Conservation (phyloP, 64 coral and sea anemone species). For the Cladopsammia gracilis region DNA sequence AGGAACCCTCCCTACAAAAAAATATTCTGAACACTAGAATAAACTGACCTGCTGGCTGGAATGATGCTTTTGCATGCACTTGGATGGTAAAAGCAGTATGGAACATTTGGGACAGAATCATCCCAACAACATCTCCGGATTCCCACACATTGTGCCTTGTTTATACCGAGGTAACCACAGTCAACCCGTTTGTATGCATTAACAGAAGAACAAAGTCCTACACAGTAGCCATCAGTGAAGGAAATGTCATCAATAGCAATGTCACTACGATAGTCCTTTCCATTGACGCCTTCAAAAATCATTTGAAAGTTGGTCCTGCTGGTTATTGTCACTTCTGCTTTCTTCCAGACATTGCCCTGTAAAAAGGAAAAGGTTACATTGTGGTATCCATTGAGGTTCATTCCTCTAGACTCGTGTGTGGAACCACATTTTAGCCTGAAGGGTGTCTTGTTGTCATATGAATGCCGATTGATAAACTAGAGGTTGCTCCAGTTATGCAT, state of each 20-base stretch:
- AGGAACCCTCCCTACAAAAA: background rate
- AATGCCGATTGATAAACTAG: no score
- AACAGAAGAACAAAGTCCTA: conserved; percentile 89
- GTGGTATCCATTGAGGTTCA: background rate
- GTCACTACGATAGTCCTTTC: conserved; percentile 80
- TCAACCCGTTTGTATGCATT: conserved; percentile 73
- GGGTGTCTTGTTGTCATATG: no score
- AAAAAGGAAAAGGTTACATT: background rate
- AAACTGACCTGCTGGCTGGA: conserved; percentile 19
- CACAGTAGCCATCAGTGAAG: conserved; percentile 86
- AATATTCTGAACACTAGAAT: background rate
- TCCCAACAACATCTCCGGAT: conserved; percentile 93
- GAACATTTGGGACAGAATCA: conserved; percentile 77
- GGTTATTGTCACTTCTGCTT: conserved; percentile 79
- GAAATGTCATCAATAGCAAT: conserved; percentile 94
- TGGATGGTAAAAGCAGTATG: conserved; percentile 96
- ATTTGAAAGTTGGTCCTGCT: conserved; percentile 70
- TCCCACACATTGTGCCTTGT: conserved; percentile 67
- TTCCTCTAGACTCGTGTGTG: background rate
- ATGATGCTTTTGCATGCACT: conserved; percentile 83
- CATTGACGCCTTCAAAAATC: conserved; percentile 91
- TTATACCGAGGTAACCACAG: conserved; percentile 88
- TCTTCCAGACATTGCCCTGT: conserved; percentile 95
- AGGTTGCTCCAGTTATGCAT: no score
- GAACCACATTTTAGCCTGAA: no score